A percentile compares a stretch with the other conserved stretches of the same genome.
Conservation (phyloP, 2,113 vertebrate species). For the rabbit (Oryctolagus cuniculus) region DNA sequence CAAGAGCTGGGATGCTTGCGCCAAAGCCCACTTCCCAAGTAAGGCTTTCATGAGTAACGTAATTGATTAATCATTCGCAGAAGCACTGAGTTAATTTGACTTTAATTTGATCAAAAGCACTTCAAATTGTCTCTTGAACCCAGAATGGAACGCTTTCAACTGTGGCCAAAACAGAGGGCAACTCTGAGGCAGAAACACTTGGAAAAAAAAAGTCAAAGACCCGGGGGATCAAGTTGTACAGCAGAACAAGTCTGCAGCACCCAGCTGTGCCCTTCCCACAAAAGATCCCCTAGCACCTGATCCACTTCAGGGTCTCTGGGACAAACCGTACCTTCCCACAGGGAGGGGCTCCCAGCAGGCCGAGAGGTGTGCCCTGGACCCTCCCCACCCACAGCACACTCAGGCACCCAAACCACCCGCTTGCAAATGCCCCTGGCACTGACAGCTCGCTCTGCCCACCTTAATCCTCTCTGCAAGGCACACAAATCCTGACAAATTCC, state of each 20-base stretch:
- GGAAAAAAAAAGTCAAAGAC: not conserved
- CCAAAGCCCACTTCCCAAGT: constrained; percentile 65
- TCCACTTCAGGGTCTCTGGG: not conserved
- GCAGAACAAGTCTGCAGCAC: not conserved
- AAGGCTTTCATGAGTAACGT: constrained; percentile 75
- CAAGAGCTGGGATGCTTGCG: not conserved
- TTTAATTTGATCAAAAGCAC: constrained; percentile 74
- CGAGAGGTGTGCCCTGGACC: not conserved
- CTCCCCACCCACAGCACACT: not conserved
- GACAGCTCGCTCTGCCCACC: constrained; percentile 32
- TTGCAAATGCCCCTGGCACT: constrained; percentile 8
- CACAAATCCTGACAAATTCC: constrained; percentile 85
- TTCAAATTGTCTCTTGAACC: constrained; percentile 74
- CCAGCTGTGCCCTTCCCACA: not conserved
- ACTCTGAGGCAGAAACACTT: not conserved
- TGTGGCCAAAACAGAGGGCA: not conserved
- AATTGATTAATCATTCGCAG: constrained; percentile 73
- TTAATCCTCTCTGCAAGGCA: constrained; percentile 83
- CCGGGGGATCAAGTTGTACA: not conserved
- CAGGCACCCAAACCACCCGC: not conserved
- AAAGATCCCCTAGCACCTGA: not conserved
- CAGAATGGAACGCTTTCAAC: constrained; percentile 73
- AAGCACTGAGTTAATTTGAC: constrained; percentile 65
- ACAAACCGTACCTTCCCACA: constrained; percentile 2
- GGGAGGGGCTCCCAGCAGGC: not conserved